phyloP scores from a whole-genome alignment of 1,140 invertebrate genomes.

The Drosophila carrolli region DNA sequence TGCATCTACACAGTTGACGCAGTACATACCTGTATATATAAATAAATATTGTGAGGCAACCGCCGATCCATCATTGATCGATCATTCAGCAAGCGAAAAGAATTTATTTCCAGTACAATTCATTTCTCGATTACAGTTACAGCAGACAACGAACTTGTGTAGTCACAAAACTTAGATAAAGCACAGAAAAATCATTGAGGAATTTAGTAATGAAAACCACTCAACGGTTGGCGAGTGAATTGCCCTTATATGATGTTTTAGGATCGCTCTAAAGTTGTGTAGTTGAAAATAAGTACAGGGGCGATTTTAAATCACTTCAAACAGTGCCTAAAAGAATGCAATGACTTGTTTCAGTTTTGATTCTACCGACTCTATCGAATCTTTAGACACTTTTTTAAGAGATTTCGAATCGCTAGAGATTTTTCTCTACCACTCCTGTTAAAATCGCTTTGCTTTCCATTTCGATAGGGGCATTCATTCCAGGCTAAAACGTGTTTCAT shows the following conservation, averaged over 20 bases:
- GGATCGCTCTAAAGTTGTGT: not conserved
- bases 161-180: conserved; percentile 45
- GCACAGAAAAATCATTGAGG: conserved; percentile 22
- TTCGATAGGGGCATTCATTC: not conserved
- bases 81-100: conserved; percentile 54
- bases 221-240: conserved; percentile 1
- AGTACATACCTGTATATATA: conserved; percentile 36
- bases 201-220: conserved; percentile 3
- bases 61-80: conserved; percentile 27
- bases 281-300: not conserved
- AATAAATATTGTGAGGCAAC: conserved; percentile 31
- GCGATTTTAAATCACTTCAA: not conserved
- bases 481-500: conserved; percentile 61
- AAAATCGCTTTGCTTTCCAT: not conserved
- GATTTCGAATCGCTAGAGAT: not conserved
- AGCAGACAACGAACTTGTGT: conserved; percentile 74
- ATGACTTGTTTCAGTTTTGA: not conserved
- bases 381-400: not conserved
- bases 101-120: conserved; percentile 74
- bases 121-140: conserved; percentile 61
- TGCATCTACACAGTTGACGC: conserved; percentile 30
- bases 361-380: too few species aligned
- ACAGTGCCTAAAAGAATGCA: not conserved
- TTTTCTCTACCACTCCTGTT: not conserved
- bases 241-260: conserved; percentile 11